These are phyloP conservation scores for Lycodopsis pacificus DNA, from an alignment of 2,797 vertebrate genomes.

Conservation along the genomic window DNA sequence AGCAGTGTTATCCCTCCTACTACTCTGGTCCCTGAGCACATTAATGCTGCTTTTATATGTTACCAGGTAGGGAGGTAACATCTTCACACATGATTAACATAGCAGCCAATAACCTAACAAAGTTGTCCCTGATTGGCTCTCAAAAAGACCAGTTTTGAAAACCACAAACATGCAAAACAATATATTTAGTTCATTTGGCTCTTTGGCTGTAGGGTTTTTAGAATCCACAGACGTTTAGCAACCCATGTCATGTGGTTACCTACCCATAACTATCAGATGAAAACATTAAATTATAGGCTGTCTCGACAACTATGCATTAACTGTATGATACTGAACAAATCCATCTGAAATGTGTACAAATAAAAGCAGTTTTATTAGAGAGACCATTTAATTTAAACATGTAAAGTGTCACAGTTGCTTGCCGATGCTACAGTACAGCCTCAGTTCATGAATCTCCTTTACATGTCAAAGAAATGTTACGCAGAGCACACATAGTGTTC, in stretches of 20 bases:
- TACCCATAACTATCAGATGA: not conserved
- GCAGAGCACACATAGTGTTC: constrained; percentile 37
- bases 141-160: not conserved
- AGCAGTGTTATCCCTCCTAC: not conserved
- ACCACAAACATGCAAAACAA: not conserved
- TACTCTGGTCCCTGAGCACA: not conserved
- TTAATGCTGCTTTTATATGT: constrained; percentile 1
- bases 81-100: not conserved
- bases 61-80: not conserved
- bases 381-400: not conserved
- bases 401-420: not conserved
- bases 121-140: not conserved
- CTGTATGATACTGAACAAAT: not conserved
- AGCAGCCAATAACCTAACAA: not conserved
- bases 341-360: not conserved
- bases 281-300: not conserved
- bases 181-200: not conserved
- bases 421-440: not conserved
- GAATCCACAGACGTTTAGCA: constrained; percentile 1
- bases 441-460: constrained; percentile 37
- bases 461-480: constrained; percentile 42
- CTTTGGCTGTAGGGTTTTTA: not conserved
- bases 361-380: constrained; percentile 11
- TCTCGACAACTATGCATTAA: not conserved
- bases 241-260: not conserved